Base-by-base conservation (phyloP, 1,140 invertebrate genomes). In the Dysdera silvatica region DNA sequence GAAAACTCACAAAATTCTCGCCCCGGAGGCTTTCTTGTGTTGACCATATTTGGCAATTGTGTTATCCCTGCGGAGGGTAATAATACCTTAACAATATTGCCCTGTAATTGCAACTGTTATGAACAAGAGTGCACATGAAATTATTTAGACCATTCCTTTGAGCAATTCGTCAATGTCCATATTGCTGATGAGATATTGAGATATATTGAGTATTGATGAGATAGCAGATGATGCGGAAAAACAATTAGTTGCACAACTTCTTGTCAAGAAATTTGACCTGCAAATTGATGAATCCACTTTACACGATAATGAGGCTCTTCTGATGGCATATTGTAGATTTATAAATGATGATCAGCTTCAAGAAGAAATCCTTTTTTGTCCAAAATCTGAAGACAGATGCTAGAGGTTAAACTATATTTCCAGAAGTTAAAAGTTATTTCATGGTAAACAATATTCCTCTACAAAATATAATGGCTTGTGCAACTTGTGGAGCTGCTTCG, bases 391-490 rank as follows among this genome's bases (percentile, higher is more conserved):
- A 40, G 48, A 66, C 64, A 16, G 56, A 61, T 35, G 61, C 57
- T 2, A 66, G 49, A 37, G 48, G 48, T 16, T 20, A 40, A 47
- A 29, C 48, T 10, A 52, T 66, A 37, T 66, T 53, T 49, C n/a
- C 32, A 16, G 29, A 40, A 47, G 56, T 72, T 29, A 51, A 72
- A 57, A 52, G 67, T 33, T 71, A 70, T 71, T 74, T 68, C 45
- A 37, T 68, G 4, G 66, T 62, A 54, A 70, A 71, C 60, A 61
- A 61, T 41, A 68, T 72, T 47, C 68, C 68, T 18, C 55, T 72
- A 28, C 64, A 49, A 43, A 74, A 74, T 72, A 73, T 73, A 35
- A 65, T 71, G 47, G 68, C 69, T 58, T 56, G 65, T 63, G 71
- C 71, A 60, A 74, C 68, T 48, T 70, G 74, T 71, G 71, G 69